Conservation (phyloP, 2,888 invertebrate genomes). For the Temnothorax ravouxi region DNA sequence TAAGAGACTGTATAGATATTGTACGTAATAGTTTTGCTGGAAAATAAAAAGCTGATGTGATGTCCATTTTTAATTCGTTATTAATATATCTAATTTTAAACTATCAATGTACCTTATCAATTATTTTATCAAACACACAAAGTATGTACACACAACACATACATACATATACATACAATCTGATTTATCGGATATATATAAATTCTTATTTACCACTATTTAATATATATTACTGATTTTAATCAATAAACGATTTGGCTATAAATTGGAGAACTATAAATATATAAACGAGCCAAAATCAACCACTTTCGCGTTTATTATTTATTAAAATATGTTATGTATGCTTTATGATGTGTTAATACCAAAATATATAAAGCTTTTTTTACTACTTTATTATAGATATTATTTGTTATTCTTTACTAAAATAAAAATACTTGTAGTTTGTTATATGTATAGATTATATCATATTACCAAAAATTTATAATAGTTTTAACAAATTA, state of each 20-base stretch:
- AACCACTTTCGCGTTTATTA: background rate
- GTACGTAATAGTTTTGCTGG: background rate
- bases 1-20: conserved; percentile 49
- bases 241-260: background rate
- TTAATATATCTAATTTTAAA: conserved; percentile 10
- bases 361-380: background rate
- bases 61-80: conserved; percentile 16
- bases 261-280: background rate
- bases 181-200: background rate
- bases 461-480: background rate
- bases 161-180: background rate
- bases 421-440: background rate
- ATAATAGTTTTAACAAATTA: too few species aligned
- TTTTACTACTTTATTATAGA: background rate
- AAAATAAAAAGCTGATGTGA: background rate
- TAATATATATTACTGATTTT: conserved; percentile 6
- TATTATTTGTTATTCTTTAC: background rate
- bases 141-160: background rate
- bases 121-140: background rate
- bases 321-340: background rate
- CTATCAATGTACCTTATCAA: background rate
- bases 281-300: background rate
- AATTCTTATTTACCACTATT: background rate
- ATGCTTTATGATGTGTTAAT: background rate
- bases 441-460: background rate